A percentile compares a stretch with the other conserved stretches of the same genome.
Evolutionary conservation across 2,888 invertebrate species (phyloP).

Genomic region (Holacanthella duospinosa): DNA sequence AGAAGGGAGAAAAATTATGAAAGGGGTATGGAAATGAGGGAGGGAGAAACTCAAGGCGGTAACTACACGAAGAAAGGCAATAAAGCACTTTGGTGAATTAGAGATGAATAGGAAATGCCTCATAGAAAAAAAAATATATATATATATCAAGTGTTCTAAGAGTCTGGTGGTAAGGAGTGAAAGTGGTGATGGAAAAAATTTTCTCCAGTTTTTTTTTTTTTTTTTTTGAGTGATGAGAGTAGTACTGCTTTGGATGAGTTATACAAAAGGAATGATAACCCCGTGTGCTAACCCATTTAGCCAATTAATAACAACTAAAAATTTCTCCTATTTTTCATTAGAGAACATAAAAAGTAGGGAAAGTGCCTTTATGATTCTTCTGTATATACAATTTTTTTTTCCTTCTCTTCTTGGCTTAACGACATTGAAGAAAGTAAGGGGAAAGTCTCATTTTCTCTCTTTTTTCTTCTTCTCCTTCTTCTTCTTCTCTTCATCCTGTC

Average conservation of each 20-base stretch:
- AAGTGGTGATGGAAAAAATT: neutral
- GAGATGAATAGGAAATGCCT: constrained; percentile 23
- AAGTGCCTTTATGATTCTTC: constrained; percentile 5
- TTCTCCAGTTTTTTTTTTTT: neutral
- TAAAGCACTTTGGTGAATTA: constrained; percentile 37
- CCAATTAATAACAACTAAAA: constrained; percentile 25
- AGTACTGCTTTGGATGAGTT: neutral
- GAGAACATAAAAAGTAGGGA: constrained; percentile 4
- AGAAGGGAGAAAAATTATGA: constrained; percentile 17
- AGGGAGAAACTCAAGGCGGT: constrained; percentile 14
- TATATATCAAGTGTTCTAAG: too few species aligned
- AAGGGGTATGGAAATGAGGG: constrained; percentile 18
- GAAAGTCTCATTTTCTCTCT: too few species aligned
- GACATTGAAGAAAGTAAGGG: too few species aligned
- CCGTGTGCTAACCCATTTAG: constrained; percentile 23
- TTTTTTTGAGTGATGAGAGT: neutral
- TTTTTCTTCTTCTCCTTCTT: too few species aligned
- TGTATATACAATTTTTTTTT: too few species aligned
- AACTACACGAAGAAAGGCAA: constrained; percentile 20
- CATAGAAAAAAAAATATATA: too few species aligned
- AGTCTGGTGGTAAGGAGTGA: neutral
- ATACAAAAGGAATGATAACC: constrained; percentile 12
- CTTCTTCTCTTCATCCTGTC: neutral
- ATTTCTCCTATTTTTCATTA: constrained; percentile 20
- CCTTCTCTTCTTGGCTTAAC: constrained; percentile 13